phyloP scores from a whole-genome alignment of 2,797 vertebrate genomes.

The Phoeniculus purpureus region DNA sequence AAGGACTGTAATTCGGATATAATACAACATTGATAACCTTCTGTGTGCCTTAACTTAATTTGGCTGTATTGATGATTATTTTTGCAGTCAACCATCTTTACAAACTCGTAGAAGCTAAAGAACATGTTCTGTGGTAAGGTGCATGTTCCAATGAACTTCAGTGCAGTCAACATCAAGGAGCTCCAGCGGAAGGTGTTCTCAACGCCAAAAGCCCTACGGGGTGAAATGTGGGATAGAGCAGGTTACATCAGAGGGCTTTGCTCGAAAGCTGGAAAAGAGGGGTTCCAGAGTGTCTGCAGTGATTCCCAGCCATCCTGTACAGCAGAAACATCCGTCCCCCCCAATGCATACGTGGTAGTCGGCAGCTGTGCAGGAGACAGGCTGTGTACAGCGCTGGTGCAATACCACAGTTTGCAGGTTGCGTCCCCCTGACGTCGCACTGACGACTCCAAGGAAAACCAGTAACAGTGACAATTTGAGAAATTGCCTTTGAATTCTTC shows the following conservation, averaged over 20 bases:
- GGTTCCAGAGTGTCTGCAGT: background rate
- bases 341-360: background rate
- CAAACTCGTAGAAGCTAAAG: constrained; percentile 41
- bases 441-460: constrained; percentile 18
- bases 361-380: constrained; percentile 19
- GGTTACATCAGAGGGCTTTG: constrained; percentile 37
- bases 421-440: constrained; percentile 14
- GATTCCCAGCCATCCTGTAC: constrained; percentile 41
- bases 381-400: constrained; percentile 33
- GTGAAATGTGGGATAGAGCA: constrained; percentile 21
- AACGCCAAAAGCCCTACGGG: constrained; percentile 23
- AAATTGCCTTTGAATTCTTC: background rate
- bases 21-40: constrained; percentile 65
- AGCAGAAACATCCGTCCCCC: constrained; percentile 8
- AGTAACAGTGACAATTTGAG: background rate
- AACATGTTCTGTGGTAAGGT: constrained; percentile 26
- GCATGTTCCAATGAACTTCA: constrained; percentile 31
- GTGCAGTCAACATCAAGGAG: background rate
- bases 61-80: constrained; percentile 16
- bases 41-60: constrained; percentile 59
- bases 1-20: constrained; percentile 68
- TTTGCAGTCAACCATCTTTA: constrained; percentile 37
- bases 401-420: constrained; percentile 25
- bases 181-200: constrained; percentile 33
- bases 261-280: constrained; percentile 19